Percentiles rank a stretch among this genome's conserved stretches.
Conservation (phyloP, 2,113 vertebrate genomes). For the Platycercus adscitus region DNA sequence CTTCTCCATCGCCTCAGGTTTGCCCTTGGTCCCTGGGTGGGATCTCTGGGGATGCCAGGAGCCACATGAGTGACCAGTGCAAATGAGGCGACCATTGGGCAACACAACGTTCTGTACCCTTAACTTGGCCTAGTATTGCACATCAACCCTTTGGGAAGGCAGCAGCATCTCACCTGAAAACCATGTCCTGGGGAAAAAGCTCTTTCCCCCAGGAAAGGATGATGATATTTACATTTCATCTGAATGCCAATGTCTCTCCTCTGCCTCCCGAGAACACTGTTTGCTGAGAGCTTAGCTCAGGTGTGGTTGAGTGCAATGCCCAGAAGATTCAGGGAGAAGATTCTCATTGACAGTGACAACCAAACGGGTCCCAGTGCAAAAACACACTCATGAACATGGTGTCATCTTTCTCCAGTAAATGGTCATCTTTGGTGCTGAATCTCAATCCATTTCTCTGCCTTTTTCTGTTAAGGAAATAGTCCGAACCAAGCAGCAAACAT, state of each 20-base stretch:
- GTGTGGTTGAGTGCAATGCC: fast-evolving
- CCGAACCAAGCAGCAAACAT: neutral
- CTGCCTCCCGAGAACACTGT: neutral
- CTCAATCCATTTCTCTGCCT: neutral
- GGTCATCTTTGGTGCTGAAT: neutral
- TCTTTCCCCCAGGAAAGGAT: neutral
- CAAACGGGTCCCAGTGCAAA: neutral
- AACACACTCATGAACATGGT: neutral
- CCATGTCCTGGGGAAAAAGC: neutral
- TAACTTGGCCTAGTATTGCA: neutral
- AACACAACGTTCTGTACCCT: neutral
- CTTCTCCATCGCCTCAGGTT: neutral
- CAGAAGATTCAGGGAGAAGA: neutral
- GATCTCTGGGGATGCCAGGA: neutral
- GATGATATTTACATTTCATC: neutral
- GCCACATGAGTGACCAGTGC: neutral
- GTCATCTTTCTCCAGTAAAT: neutral
- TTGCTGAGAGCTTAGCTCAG: neutral
- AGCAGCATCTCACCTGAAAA: neutral
- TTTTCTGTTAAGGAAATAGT: neutral
- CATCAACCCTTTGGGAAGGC: neutral
- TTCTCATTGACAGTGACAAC: neutral
- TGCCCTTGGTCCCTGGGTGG: neutral
- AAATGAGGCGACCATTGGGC: neutral
- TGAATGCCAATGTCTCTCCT: fast-evolving